phyloP scores from a whole-genome alignment of 2,113 vertebrate species.

The Boleophthalmus pectinirostris region DNA sequence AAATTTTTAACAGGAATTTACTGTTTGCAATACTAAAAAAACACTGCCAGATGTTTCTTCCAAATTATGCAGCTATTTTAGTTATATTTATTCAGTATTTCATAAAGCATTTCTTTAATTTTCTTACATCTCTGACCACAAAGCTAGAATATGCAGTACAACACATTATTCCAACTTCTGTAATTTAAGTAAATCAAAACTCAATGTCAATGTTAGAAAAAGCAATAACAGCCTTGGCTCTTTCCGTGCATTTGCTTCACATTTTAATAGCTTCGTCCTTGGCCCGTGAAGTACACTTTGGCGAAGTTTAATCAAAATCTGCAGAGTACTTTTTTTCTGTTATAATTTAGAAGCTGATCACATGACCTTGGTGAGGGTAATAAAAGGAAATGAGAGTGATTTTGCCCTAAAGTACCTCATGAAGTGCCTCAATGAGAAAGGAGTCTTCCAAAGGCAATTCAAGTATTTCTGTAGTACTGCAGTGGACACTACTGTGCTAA shows the following conservation, averaged over 20 bases:
- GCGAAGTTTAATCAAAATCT: conserved; percentile 7
- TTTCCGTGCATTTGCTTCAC: background rate
- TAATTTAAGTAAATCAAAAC: background rate
- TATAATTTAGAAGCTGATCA: conserved; percentile 7
- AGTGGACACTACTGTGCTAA: background rate
- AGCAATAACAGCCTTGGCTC: background rate
- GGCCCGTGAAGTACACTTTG: background rate
- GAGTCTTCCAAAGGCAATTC: background rate
- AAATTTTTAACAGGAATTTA: too few species aligned
- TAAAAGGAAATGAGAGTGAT: conserved; percentile 4
- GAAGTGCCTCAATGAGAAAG: background rate
- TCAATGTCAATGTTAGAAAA: conserved; percentile 4
- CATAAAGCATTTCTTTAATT: background rate
- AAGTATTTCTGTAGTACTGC: background rate
- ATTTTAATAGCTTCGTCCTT: conserved; percentile 1
- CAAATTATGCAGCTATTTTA: too few species aligned
- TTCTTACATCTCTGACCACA: background rate
- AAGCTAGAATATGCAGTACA: background rate
- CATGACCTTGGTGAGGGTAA: conserved; percentile 7
- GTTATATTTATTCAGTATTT: background rate
- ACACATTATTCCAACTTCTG: background rate
- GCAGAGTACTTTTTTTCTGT: background rate
- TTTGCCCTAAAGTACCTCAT: background rate
- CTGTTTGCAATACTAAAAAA: too few species aligned
- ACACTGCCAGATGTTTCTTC: too few species aligned